Conservation (phyloP, 2,888 invertebrate species). For the Scaptomyza parva region DNA sequence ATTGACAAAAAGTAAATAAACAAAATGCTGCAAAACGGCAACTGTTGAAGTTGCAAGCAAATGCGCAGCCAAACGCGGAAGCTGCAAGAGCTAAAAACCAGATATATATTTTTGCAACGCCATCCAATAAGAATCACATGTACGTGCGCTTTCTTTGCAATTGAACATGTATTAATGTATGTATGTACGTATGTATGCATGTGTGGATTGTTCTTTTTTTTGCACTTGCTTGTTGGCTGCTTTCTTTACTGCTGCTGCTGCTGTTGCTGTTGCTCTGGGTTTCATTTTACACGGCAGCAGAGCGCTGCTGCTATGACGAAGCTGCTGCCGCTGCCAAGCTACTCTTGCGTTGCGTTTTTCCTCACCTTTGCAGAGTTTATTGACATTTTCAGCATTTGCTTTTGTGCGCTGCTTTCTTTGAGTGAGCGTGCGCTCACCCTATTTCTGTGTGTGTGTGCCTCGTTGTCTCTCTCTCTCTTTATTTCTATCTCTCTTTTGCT, state of each 20-base stretch:
- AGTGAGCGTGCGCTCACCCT: slow-evolving; percentile 64
- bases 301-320: slow-evolving; percentile 34
- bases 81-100: slow-evolving; percentile 71
- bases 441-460: slow-evolving; percentile 27
- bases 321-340: slow-evolving; percentile 35
- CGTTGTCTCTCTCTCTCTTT: slow-evolving; percentile 15
- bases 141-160: slow-evolving; percentile 59
- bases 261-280: slow-evolving; percentile 45
- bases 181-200: slow-evolving; percentile 12
- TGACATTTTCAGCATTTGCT: slow-evolving; percentile 80
- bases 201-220: slow-evolving; percentile 60
- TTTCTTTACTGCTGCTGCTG: slow-evolving; percentile 62
- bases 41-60: slow-evolving; percentile 71
- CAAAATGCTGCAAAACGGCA: slow-evolving; percentile 63
- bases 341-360: slow-evolving; percentile 78
- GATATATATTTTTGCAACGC: slow-evolving; percentile 64
- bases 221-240: slow-evolving; percentile 72
- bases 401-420: slow-evolving; percentile 75
- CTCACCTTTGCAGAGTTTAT: slow-evolving; percentile 81
- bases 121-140: slow-evolving; percentile 70
- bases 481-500: slow-evolving; percentile 11
- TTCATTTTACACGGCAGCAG: slow-evolving; percentile 62
- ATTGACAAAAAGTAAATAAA: slow-evolving; percentile 71
- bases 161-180: slow-evolving; percentile 12
- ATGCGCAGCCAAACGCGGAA: slow-evolving; percentile 65